Conservation (phyloP, 2,888 invertebrate species). For the Macrophya alboannulata region DNA sequence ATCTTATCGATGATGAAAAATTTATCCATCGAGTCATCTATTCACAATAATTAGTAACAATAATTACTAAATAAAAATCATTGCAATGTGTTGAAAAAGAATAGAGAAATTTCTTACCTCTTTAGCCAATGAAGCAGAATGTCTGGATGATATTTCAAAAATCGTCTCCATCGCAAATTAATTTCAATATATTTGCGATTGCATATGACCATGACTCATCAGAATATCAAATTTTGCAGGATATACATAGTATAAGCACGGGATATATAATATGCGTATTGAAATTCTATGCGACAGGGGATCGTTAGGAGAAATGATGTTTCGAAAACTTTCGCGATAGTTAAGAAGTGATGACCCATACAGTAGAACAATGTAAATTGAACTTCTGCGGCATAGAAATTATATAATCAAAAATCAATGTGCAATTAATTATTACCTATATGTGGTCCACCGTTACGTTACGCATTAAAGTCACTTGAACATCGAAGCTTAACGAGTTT, state of each 20-base stretch:
- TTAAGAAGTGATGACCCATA: constrained; percentile 37
- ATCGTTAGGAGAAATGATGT: constrained; percentile 16
- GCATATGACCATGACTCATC: background rate
- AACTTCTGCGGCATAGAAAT: background rate
- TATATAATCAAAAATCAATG: background rate
- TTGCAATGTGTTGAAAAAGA: no score
- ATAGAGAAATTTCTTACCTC: background rate
- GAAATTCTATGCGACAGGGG: constrained; percentile 3
- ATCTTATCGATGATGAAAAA: background rate
- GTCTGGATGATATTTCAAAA: background rate
- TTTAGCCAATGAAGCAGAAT: background rate
- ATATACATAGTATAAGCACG: constrained; percentile 1
- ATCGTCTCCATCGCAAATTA: background rate
- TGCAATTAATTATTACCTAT: background rate
- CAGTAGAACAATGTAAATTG: background rate
- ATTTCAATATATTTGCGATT: background rate
- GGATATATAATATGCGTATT: constrained; percentile 1
- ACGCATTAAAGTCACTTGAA: constrained; percentile 10
- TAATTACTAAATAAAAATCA: no score
- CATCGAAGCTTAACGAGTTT: background rate
- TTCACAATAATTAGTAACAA: background rate
- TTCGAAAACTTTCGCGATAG: background rate
- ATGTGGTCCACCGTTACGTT: background rate
- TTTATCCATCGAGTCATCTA: background rate
- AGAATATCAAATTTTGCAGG: background rate